Base-by-base conservation (phyloP, 2,888 invertebrate genomes). In the Teinopalpus imperialis region DNA sequence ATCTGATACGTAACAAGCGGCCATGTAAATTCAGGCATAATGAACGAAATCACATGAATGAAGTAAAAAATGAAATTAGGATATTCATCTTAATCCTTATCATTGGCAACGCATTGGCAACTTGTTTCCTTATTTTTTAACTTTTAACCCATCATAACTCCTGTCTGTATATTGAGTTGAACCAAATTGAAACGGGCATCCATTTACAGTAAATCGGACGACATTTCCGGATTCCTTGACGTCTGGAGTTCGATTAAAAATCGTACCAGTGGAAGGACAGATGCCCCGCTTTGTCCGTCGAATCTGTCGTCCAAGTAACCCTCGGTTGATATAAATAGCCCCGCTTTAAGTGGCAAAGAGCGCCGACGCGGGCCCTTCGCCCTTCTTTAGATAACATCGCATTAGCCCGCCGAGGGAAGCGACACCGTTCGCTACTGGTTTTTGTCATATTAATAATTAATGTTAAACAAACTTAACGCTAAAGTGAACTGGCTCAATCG, bases 281-380 rank as follows among this genome's bases (percentile, higher is more conserved):
- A 78, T 80, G 83, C 66, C 72, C 54, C 59, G 59, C 53, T 61
- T 57, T 61, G 64, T 65, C 61, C 68, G 59, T 57, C 69, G 69
- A 66, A 73, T 65, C 67, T 74, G 71, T 73, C 73, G 69, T 66
- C 63, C 69, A 56, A 63, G 62, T 64, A 69, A 70, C 67, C 69
- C 69, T 61, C 65, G 54, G 54, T 54, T 65, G 76, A 77, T 86
- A 87, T 86, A 85, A 86, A 88, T 88, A 87, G 86, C 74, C 26
- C 66, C 70, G 68, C 71, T 81, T 79, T 75, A 87, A 86, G 85
- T 82, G 80, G 83, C 71, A 80, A 83, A 82, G 82, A 72, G 70
- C 72, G 78, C 82, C 86, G 82, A 62, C 77, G 63, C 58, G 64
- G 70, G 67, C 75, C 78, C 83, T 78, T 79, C 74, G 64, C 66